Evolutionary conservation across 1,140 invertebrate species (phyloP).

Genomic region (Ylistrum balloti): DNA sequence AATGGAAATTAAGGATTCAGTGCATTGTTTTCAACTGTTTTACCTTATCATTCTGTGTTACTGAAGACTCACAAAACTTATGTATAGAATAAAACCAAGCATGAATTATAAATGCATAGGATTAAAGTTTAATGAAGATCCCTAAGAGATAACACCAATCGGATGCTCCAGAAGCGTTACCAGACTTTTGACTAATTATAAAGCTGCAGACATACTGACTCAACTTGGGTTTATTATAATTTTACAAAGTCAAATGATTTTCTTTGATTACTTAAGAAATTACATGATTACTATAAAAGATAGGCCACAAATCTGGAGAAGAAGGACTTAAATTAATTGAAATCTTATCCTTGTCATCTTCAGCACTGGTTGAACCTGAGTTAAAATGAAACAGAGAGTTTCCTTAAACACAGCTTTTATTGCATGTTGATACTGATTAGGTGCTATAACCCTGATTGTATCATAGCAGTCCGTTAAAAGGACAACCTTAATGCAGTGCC

Average conservation of each 20-base stretch:
- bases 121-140: background rate
- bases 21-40: background rate
- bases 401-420: background rate
- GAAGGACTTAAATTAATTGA: conserved; percentile 40
- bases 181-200: conserved; percentile 5
- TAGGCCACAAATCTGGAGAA: background rate
- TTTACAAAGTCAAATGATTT: conserved; percentile 20
- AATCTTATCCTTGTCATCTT: conserved; percentile 6
- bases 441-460: background rate
- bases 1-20: background rate
- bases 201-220: background rate
- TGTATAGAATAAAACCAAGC: background rate
- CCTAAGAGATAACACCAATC: background rate
- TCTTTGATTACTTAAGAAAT: conserved; percentile 40
- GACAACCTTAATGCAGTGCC: background rate
- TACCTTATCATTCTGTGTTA: background rate
- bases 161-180: background rate
- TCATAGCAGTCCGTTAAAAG: background rate
- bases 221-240: conserved; percentile 23
- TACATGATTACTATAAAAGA: conserved; percentile 9
- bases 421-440: background rate
- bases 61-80: background rate
- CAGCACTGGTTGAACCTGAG: background rate
- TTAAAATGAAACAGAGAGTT: conserved; percentile 15
- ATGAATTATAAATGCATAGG: conserved; percentile 9